A percentile compares a stretch with the other conserved stretches of the same genome.
phyloP scores from a whole-genome alignment of 2,797 vertebrate genomes.

The Halcyon badia region DNA sequence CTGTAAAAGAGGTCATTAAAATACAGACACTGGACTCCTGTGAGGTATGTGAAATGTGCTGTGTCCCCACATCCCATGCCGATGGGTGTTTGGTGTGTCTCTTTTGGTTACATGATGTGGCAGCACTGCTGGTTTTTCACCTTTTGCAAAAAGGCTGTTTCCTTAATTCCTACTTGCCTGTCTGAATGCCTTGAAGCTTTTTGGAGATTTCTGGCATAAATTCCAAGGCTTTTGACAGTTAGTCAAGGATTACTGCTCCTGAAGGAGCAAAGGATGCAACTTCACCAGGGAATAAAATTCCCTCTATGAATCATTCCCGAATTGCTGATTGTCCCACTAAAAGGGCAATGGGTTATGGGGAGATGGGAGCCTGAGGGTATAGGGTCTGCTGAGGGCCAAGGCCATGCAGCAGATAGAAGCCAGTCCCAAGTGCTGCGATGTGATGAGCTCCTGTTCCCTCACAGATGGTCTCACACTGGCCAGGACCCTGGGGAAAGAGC shows the following conservation, averaged over 20 bases:
- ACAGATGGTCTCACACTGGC: not conserved
- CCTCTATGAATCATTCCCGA: not conserved
- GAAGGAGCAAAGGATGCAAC: fast-evolving
- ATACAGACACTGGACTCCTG: not conserved
- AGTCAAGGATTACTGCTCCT: not conserved
- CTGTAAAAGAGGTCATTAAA: not conserved
- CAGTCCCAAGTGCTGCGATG: not conserved
- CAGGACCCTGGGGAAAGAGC: not conserved
- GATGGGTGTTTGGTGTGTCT: not conserved
- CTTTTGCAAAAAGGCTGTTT: not conserved
- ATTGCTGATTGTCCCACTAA: not conserved
- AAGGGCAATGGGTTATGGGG: not conserved
- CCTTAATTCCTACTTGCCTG: not conserved
- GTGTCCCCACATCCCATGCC: not conserved
- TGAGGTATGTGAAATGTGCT: not conserved
- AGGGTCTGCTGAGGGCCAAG: not conserved
- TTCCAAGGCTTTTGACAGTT: not conserved
- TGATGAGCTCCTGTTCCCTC: not conserved
- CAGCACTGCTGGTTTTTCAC: not conserved
- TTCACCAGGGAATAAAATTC: not conserved
- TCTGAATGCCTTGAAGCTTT: not conserved
- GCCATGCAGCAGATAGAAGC: not conserved
- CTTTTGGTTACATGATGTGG: not conserved
- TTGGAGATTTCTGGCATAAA: not conserved
- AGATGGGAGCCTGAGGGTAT: not conserved